phyloP scores from a whole-genome alignment of 2,888 invertebrate genomes.

The Brachypalpus laphriformis region DNA sequence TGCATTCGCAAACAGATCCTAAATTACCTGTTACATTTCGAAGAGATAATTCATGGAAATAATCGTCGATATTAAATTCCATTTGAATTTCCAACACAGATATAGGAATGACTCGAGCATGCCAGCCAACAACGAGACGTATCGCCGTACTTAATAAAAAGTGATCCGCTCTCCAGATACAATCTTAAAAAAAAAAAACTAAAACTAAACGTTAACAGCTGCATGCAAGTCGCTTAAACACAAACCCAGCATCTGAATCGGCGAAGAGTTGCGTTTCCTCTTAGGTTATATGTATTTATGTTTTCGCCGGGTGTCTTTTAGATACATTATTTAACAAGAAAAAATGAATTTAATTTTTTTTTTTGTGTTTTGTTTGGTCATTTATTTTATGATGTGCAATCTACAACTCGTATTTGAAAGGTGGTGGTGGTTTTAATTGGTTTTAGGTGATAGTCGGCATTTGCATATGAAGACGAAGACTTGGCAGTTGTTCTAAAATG shows the following conservation, averaged over 20 bases:
- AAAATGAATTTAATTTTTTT: neutral
- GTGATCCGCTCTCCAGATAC: conserved; percentile 17
- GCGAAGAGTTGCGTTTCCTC: conserved; percentile 21
- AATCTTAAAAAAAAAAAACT: too few relatives aligned
- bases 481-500: neutral
- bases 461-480: neutral
- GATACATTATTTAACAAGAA: conserved; percentile 12
- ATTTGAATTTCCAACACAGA: conserved; percentile 24
- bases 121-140: conserved; percentile 9
- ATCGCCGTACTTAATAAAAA: conserved; percentile 26
- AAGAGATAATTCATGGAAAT: conserved; percentile 26
- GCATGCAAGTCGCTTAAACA: conserved; percentile 29
- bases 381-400: conserved; percentile 21
- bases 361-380: neutral
- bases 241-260: conserved; percentile 24
- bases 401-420: neutral
- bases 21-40: conserved; percentile 32
- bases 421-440: neutral
- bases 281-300: conserved; percentile 16
- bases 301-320: conserved; percentile 20
- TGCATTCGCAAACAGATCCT: conserved; percentile 1
- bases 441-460: neutral
- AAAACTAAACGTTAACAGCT: conserved; percentile 37
- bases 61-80: conserved; percentile 40
- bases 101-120: neutral